phyloP scores from a whole-genome alignment of 2,113 vertebrate genomes.

The Globicephala melas region DNA sequence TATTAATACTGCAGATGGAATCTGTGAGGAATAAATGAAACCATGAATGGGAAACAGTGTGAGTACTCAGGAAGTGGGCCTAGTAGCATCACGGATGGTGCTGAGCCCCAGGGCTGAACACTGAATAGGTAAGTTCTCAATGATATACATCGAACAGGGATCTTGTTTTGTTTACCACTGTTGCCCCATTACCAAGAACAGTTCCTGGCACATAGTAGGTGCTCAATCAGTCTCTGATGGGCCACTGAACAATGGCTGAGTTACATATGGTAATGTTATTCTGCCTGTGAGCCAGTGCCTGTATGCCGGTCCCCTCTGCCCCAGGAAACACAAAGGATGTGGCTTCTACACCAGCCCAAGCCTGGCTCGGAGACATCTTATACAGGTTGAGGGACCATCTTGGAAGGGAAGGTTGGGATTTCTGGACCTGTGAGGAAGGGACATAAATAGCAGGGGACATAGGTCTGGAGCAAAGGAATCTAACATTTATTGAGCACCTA shows the following conservation, averaged over 20 bases:
- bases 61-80: too few species aligned
- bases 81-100: fast-evolving
- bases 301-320: not conserved
- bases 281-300: not conserved
- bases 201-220: not conserved
- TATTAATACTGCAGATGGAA: not conserved
- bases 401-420: not conserved
- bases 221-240: not conserved
- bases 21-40: not conserved
- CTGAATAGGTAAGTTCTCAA: not conserved
- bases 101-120: not conserved
- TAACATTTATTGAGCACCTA: not conserved
- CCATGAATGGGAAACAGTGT: too few species aligned
- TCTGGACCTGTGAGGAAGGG: not conserved
- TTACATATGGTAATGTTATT: not conserved
- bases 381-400: not conserved
- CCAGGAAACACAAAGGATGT: not conserved
- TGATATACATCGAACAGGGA: not conserved
- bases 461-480: not conserved
- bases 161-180: not conserved
- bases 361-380: not conserved
- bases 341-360: not conserved
- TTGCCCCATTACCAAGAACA: not conserved
- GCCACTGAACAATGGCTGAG: not conserved
- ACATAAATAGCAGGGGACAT: not conserved